phyloP scores from a whole-genome alignment of 1,140 invertebrate genomes.

The Matsumurasca onukii region DNA sequence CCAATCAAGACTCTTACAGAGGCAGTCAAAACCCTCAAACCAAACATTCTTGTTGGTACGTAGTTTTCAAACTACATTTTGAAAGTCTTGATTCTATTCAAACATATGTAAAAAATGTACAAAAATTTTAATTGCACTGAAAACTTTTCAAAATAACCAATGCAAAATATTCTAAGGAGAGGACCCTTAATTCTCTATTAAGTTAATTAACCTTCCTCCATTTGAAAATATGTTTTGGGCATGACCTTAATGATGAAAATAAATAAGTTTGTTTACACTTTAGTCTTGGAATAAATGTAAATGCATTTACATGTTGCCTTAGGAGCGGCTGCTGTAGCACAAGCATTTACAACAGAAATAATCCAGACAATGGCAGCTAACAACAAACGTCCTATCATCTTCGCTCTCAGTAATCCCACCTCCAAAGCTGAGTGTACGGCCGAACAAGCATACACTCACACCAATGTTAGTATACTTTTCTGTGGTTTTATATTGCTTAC shows the following conservation, averaged over 20 bases:
- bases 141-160: background rate
- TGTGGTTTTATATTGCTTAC: no score
- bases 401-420: constrained; percentile 96
- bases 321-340: constrained; percentile 78
- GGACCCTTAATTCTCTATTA: background rate
- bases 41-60: constrained; percentile 81
- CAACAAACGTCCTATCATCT: constrained; percentile 79
- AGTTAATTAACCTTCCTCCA: background rate
- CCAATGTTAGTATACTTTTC: constrained; percentile 59
- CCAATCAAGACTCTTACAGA: constrained; percentile 72
- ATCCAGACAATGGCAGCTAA: constrained; percentile 77
- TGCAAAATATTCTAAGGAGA: background rate
- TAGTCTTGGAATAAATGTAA: no score
- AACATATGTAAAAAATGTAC: constrained; percentile 14
- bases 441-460: constrained; percentile 83
- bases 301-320: constrained; percentile 18
- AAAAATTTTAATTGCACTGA: background rate
- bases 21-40: constrained; percentile 75
- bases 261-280: no score
- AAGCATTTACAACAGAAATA: constrained; percentile 84
- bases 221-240: no score
- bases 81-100: no score
- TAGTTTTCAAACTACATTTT: no score
- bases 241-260: no score
- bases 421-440: constrained; percentile 96